Percentiles rank a stretch among this genome's conserved stretches.
Evolutionary conservation across 2,113 vertebrate genomes (phyloP).

Genomic region (Ochotona princeps): DNA sequence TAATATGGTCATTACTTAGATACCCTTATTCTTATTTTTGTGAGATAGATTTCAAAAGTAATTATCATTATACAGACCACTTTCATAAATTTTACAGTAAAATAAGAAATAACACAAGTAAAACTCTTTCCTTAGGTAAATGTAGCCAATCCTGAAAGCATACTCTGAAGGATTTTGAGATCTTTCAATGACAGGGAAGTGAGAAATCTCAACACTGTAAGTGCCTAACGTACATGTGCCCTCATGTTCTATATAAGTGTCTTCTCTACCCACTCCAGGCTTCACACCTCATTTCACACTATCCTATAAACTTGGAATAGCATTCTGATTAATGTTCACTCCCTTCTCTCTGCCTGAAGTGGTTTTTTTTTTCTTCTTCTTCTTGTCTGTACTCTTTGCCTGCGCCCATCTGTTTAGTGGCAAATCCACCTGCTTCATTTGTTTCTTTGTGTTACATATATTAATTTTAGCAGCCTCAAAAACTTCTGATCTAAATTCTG

Average conservation of each 20-base stretch:
- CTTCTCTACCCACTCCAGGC: neutral
- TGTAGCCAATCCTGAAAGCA: neutral
- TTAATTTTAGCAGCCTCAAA: neutral
- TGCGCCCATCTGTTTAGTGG: constrained; percentile 51
- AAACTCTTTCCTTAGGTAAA: neutral
- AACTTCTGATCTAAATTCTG: neutral
- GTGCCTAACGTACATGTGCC: neutral
- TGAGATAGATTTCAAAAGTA: neutral
- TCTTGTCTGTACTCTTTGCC: neutral
- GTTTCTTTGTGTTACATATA: constrained; percentile 17
- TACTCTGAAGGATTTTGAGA: constrained; percentile 1
- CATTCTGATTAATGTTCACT: constrained; percentile 43
- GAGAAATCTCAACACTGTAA: constrained; percentile 43
- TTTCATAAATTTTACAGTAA: constrained; percentile 14
- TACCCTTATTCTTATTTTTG: neutral
- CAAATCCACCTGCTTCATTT: constrained; percentile 49
- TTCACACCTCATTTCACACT: constrained; percentile 55
- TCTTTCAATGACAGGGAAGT: constrained; percentile 17
- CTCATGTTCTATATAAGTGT: constrained; percentile 40
- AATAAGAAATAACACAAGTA: constrained; percentile 38
- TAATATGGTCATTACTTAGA: neutral
- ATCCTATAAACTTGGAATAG: neutral
- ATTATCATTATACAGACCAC: neutral
- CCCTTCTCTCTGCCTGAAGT: neutral
- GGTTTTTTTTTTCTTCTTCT: neutral